Evolutionary conservation across 1,140 invertebrate species (phyloP), one percentile per base, ranked within the genome.

Genomic region (Listronotus bonariensis): DNA sequence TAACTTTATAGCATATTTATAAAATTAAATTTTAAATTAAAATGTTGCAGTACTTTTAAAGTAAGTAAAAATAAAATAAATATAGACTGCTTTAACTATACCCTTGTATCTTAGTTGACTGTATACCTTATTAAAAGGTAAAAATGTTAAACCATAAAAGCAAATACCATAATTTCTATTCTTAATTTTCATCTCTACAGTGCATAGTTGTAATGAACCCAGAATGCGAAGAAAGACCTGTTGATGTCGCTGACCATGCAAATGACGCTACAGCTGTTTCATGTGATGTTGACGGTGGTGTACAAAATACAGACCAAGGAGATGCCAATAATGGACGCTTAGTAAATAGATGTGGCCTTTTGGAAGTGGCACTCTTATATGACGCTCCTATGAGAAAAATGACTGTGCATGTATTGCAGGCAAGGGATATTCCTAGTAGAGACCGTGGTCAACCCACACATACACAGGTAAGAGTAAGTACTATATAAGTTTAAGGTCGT

Each of bases 321-420:
- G 51, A 32, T 7, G 12, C 12, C 7, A 41, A 15, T 15, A 59
- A 12, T 10, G 51, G 10, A 3, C 14, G 56, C 11, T 17, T 43
- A 9, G 40, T 54, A 20, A 82, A 76, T 57, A 86, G 87, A 71
- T 88, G 90, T 75, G 91, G 90, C 8, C 86, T 85, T 59, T 80
- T 97, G 51, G 93, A 96, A 78, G 87, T 95, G 31, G 92, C 92
- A 10, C 87, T 97, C 74, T 81, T 91, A 11, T 97, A 96, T 77
- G 92, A 96, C 76, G 89, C 92, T 5, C 89, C 91, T 6, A 90
- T 93, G 79, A 85, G 89, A 14, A 93, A 91, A 78, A 93, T 97
- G 91, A 93, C 91, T 18, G 88, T 90, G 10, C 92, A 93, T 70
- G 88, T 97, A 8, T 82, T 96, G 63, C 92, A 96, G 81, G 94